A percentile compares a stretch with the other conserved stretches of the same genome.
These are phyloP conservation scores for Trogon surrucura DNA, from an alignment of 2,113 vertebrate genomes.

Conservation along the genomic window DNA sequence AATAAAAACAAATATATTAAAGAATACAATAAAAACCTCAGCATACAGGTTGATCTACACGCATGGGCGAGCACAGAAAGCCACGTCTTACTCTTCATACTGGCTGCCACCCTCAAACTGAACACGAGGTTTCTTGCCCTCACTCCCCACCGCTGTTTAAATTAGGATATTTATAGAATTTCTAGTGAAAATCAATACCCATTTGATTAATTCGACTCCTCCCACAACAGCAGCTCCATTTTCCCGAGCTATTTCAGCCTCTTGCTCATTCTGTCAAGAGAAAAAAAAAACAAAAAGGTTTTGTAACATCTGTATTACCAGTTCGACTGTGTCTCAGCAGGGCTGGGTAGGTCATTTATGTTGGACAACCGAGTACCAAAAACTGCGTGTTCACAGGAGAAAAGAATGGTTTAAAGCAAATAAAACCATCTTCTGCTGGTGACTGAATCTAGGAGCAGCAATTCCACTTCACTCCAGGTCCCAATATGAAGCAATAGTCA, in stretches of 20 bases:
- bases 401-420: not conserved
- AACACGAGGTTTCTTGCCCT: not conserved
- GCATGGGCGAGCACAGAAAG: not conserved
- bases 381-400: not conserved
- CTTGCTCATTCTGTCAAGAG: constrained; percentile 78
- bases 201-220: constrained; percentile 85
- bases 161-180: fast-evolving
- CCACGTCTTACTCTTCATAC: not conserved
- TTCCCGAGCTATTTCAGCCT: constrained; percentile 80
- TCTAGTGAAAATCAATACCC: constrained; percentile 70
- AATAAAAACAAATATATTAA: not conserved
- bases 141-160: not conserved
- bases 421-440: not conserved
- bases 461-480: not conserved
- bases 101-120: not conserved
- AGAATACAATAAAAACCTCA: not conserved
- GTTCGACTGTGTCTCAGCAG: not conserved
- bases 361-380: not conserved
- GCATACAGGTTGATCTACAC: fast-evolving
- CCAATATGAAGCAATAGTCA: not conserved
- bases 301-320: not conserved
- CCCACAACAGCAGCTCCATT: constrained; percentile 85
- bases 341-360: not conserved
- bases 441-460: not conserved
- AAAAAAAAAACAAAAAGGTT: not conserved